A percentile compares a stretch with the other conserved stretches of the same genome.
Evolutionary conservation across 1,140 invertebrate genomes (phyloP).

Genomic region (Hyposmocoma kahamanoa): DNA sequence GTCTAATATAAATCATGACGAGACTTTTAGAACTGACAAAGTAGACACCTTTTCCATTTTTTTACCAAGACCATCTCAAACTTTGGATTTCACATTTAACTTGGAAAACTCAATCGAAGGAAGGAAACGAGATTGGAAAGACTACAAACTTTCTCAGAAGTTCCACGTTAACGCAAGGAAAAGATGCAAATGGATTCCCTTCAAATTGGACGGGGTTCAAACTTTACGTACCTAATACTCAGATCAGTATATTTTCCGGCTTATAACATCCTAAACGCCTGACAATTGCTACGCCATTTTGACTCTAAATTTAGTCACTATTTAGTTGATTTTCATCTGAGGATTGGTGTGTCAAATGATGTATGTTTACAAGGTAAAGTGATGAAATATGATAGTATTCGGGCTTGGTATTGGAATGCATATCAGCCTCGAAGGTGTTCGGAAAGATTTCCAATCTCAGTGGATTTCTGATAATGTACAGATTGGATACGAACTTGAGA

Average conservation of each 20-base stretch:
- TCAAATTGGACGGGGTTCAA: conserved; percentile 45
- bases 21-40: too few species aligned
- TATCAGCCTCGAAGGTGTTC: conserved; percentile 25
- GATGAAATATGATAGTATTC: conserved; percentile 41
- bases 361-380: background rate
- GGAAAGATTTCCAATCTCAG: conserved; percentile 28
- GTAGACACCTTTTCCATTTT: too few species aligned
- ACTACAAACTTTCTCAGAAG: too few species aligned
- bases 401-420: conserved; percentile 35
- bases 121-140: too few species aligned
- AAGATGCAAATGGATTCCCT: conserved; percentile 47
- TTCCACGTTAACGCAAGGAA: conserved; percentile 36
- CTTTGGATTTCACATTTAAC: too few species aligned
- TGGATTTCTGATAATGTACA: conserved; percentile 44
- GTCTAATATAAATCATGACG: too few species aligned
- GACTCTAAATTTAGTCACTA: too few species aligned
- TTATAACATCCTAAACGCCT: background rate
- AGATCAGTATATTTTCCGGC: conserved; percentile 9
- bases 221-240: conserved; percentile 43
- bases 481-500: conserved; percentile 32
- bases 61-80: too few species aligned
- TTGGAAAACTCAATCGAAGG: too few species aligned
- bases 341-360: background rate
- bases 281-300: too few species aligned
- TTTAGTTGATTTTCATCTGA: conserved; percentile 5